phyloP scores from a whole-genome alignment of 2,888 invertebrate genomes.

The Mactromeris polynyma region DNA sequence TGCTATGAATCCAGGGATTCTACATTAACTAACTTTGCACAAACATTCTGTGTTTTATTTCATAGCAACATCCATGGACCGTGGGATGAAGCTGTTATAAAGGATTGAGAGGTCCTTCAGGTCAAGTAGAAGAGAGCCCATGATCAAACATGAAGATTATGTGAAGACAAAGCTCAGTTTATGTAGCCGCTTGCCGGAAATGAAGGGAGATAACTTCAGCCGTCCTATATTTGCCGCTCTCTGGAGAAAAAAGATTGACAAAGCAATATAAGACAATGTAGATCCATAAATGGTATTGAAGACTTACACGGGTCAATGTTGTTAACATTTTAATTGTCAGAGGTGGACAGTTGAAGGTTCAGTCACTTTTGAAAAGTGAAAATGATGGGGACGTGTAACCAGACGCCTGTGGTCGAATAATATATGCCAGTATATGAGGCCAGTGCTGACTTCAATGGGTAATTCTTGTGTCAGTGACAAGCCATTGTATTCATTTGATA shows the following conservation, averaged over 20 bases:
- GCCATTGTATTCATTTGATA: too few species aligned
- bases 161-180: background rate
- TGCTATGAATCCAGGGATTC: too few species aligned
- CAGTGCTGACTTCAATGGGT: too few species aligned
- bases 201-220: background rate
- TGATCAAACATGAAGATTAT: background rate
- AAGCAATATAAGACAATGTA: background rate
- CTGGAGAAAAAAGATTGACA: background rate
- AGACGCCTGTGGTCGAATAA: too few species aligned
- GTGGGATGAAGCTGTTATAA: slow-evolving; percentile 95
- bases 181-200: background rate
- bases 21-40: background rate
- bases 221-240: background rate
- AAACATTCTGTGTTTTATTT: slow-evolving; percentile 52
- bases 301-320: too few species aligned
- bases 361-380: too few species aligned
- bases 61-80: slow-evolving; percentile 96
- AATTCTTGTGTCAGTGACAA: too few species aligned
- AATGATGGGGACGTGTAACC: too few species aligned
- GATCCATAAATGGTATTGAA: too few species aligned
- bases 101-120: slow-evolving; percentile 52
- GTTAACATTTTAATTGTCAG: too few species aligned
- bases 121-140: background rate
- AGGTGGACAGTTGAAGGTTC: too few species aligned
- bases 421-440: too few species aligned